These are phyloP conservation scores for Eilema sororculum DNA, from an alignment of 2,888 invertebrate genomes.

Conservation along the genomic window DNA sequence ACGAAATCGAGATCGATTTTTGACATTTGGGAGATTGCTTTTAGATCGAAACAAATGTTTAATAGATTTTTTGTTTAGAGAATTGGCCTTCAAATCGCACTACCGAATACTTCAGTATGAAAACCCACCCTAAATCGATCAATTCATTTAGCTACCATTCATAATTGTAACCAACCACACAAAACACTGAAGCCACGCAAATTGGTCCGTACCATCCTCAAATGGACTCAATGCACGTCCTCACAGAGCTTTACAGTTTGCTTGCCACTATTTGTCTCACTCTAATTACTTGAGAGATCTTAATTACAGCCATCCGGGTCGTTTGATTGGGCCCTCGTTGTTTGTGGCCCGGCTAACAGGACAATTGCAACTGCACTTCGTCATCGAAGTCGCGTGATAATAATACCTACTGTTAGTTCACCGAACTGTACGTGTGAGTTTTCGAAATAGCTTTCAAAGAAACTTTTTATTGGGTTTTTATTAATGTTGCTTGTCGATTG, in stretches of 20 bases:
- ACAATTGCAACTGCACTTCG: constrained; percentile 76
- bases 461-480: no score
- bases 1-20: no score
- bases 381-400: constrained; percentile 45
- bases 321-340: constrained; percentile 78
- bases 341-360: constrained; percentile 73
- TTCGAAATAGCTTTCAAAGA: not conserved
- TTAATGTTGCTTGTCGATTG: no score
- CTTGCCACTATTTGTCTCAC: constrained; percentile 64
- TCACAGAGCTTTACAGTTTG: constrained; percentile 51
- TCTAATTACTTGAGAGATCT: constrained; percentile 79
- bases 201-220: constrained; percentile 38
- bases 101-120: not conserved
- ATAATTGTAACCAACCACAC: constrained; percentile 21
- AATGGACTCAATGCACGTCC: constrained; percentile 35
- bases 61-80: no score
- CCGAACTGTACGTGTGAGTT: constrained; percentile 30
- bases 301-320: constrained; percentile 81
- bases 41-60: no score
- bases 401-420: constrained; percentile 34
- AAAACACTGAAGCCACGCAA: constrained; percentile 24
- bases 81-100: not conserved
- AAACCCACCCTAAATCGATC: constrained; percentile 4
- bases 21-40: no score
- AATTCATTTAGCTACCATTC: constrained; percentile 2